Evolutionary conservation across 2,888 invertebrate species (phyloP), one percentile per base, ranked within the genome.

Genomic region (Chrysotoxum bicinctum): DNA sequence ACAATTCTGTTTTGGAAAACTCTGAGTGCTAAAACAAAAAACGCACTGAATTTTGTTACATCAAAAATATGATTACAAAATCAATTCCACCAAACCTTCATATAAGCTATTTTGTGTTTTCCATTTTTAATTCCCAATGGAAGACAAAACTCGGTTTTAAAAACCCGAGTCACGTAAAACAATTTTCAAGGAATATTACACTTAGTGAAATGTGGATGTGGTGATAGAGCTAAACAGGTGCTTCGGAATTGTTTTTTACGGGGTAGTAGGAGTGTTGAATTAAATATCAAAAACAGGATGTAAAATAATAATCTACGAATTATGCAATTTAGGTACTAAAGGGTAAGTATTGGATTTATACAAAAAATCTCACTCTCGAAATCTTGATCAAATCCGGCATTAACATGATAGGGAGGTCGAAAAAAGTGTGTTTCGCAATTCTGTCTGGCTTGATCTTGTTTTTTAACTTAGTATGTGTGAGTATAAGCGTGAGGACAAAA

Each of bases 121-220:
- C 23, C 30, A 16, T 45, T 62, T 62, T 16, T 12, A 14, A 40
- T 23, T 64, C 45, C 45, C 10, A 10, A 30, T 3, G 26, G 8
- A 45, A 16, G 1, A 45, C 32, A 12, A 26, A 43, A 45, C 26
- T n/a, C n/a, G n/a, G 19, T 35, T 45, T 52, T 52, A 8, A 30
- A 45, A 45, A 64, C 1, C 8, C 45, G 30, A 64, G 30, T 30
- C 62, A 64, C 62, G 62, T 64, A 45, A 16, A 43, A 30, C 30
- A 64, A 45, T 64, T 64, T 64, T 64, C 37, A 43, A 8, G 4
- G 62, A 45, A 45, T 32, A 64, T 64, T 64, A 26, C 30, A 16
- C 10, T n/a, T 16, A 45, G n/a, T n/a, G 4, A 64, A 45, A 60
- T 60, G 40, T 30, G n/a, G 12, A 60, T 21, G 19, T 32, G 30